phyloP scores from a whole-genome alignment of 1,140 invertebrate species.

The Calliopsis andreniformis region DNA sequence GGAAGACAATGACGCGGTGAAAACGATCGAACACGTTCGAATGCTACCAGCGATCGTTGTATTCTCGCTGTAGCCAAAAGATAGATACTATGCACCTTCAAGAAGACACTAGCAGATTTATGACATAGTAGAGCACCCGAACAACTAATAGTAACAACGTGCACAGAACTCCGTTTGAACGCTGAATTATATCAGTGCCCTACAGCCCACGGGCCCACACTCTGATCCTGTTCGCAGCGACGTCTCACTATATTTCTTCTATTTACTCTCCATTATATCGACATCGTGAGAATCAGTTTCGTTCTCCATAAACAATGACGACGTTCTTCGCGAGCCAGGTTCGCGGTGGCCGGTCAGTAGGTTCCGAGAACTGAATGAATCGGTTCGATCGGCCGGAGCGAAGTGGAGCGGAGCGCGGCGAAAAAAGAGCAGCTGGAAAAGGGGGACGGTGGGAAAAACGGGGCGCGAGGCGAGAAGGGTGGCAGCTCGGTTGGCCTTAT shows the following conservation, averaged over 20 bases:
- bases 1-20: conserved; percentile 20
- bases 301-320: conserved; percentile 21
- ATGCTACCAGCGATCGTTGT: too few species aligned
- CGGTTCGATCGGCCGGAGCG: conserved; percentile 26
- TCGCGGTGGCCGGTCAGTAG: conserved; percentile 8
- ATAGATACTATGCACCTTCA: too few species aligned
- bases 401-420: neutral
- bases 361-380: conserved; percentile 54
- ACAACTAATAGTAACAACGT: too few species aligned
- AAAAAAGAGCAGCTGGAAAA: neutral
- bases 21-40: conserved; percentile 16
- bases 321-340: neutral
- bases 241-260: too few species aligned
- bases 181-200: too few species aligned
- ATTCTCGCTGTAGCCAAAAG: too few species aligned
- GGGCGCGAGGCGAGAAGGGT: conserved; percentile 11
- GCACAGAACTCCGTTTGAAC: too few species aligned
- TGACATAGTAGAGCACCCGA: too few species aligned
- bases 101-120: too few species aligned
- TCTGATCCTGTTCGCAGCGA: too few species aligned
- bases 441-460: conserved; percentile 11
- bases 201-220: too few species aligned
- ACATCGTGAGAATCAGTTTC: conserved; percentile 18
- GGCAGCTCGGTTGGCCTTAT: conserved; percentile 47
- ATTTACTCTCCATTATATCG: neutral